Evolutionary conservation across 2,797 vertebrate species (phyloP).

Genomic region (Crypturellus tataupa): DNA sequence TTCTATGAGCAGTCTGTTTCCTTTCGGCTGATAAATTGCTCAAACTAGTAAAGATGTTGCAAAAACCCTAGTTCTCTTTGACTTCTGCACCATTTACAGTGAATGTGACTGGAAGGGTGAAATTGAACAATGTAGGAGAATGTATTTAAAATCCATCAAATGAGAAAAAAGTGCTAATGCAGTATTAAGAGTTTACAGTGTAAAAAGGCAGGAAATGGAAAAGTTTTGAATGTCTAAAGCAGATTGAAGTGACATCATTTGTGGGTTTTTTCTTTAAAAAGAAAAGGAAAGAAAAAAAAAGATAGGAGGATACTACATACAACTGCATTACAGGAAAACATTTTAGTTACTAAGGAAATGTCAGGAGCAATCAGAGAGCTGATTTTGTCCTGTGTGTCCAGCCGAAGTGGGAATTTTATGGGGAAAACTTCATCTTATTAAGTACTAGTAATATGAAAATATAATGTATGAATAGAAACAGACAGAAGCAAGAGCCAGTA

Average conservation of each 20-base stretch:
- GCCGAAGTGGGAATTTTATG: background rate
- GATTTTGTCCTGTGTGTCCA: background rate
- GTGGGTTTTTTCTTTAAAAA: no score
- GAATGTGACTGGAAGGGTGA: background rate
- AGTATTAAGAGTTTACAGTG: background rate
- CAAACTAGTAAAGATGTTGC: background rate
- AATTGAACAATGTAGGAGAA: background rate
- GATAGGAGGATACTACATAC: background rate
- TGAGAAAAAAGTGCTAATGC: background rate
- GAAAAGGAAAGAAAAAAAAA: background rate
- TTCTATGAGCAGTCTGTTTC: conserved; percentile 1
- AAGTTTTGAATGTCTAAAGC: background rate
- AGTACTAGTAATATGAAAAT: no score
- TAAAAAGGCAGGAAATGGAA: background rate
- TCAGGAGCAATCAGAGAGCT: background rate
- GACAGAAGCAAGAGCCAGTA: no score
- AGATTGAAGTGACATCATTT: background rate
- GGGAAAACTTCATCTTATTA: background rate
- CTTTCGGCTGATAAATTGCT: conserved; percentile 16
- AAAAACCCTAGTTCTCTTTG: background rate
- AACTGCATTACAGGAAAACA: background rate
- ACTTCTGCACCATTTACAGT: background rate
- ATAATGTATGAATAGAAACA: no score
- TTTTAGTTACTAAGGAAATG: background rate
- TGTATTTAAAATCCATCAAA: background rate